Percentiles rank a stretch among this genome's conserved stretches.
Conservation (phyloP, 92 coral and sea anemone species). For the Pocillopora grandis region DNA sequence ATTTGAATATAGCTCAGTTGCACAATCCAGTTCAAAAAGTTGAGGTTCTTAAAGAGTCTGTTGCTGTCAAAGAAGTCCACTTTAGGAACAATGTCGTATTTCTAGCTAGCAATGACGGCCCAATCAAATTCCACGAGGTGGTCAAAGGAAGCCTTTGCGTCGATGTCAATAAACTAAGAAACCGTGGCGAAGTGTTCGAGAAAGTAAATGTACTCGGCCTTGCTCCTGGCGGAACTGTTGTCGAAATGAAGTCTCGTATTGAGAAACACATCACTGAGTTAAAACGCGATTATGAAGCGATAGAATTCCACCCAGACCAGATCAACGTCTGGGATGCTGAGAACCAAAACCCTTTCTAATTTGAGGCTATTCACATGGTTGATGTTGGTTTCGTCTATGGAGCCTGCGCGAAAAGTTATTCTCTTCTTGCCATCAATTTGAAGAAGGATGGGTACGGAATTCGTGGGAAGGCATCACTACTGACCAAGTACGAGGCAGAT, state of each 20-base stretch:
- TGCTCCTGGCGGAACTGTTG: conserved; percentile 40
- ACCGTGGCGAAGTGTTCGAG: conserved; percentile 36
- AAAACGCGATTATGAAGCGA: conserved; percentile 41
- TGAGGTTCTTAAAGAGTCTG: neutral
- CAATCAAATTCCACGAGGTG: neutral
- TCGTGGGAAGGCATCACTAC: conserved; percentile 28
- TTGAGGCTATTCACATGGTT: conserved; percentile 40
- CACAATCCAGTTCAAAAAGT: conserved; percentile 37
- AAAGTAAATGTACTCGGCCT: conserved; percentile 27
- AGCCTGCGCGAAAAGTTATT: neutral
- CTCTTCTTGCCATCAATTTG: conserved; percentile 20
- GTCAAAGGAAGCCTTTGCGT: conserved; percentile 42
- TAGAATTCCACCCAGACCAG: conserved; percentile 33
- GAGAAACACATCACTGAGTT: neutral
- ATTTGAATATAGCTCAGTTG: conserved; percentile 28
- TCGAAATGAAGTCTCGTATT: conserved; percentile 43
- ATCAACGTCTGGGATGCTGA: conserved; percentile 43
- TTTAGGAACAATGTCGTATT: no score
- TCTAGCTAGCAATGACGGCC: no score
- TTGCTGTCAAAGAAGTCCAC: no score
- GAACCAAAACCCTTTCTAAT: conserved; percentile 32
- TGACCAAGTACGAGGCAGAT: conserved; percentile 33
- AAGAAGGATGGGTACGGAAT: conserved; percentile 31
- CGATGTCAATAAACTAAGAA: conserved; percentile 40
- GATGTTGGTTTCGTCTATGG: conserved; percentile 26